These are phyloP conservation scores for Crocidura indochinensis DNA, from an alignment of 2,797 vertebrate species.

Conservation along the genomic window DNA sequence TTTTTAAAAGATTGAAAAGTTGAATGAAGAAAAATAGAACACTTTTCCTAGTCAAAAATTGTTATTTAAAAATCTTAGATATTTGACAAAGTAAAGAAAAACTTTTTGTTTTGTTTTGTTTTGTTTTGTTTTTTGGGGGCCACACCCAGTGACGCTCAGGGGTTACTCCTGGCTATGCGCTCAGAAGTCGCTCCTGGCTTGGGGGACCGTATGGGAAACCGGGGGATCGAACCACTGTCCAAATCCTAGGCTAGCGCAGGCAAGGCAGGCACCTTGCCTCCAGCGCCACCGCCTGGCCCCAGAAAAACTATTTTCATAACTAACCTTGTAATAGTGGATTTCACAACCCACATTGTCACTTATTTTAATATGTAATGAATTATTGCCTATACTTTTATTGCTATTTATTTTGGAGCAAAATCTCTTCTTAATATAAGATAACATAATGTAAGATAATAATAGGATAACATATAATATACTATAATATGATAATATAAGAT, in stretches of 20 bases:
- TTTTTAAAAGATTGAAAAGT: background rate
- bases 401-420: conserved; percentile 69
- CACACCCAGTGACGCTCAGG: too few relatives aligned
- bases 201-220: too few relatives aligned
- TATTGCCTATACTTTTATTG: conserved; percentile 29
- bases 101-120: too few relatives aligned
- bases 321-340: background rate
- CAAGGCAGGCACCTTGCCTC: too few relatives aligned
- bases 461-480: too few relatives aligned
- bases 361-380: conserved; percentile 41
- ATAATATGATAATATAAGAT: background rate
- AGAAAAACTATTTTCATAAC: conserved; percentile 51
- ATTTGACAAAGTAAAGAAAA: conserved; percentile 53
- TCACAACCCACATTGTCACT: conserved; percentile 40
- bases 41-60: conserved; percentile 26
- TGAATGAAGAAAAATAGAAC: conserved; percentile 26
- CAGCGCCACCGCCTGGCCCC: too few relatives aligned
- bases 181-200: too few relatives aligned
- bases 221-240: too few relatives aligned
- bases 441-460: too few relatives aligned
- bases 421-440: background rate
- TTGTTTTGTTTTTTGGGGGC: too few relatives aligned
- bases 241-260: too few relatives aligned
- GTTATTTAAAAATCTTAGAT: conserved; percentile 43
- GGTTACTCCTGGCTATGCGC: too few relatives aligned